Conservation (phyloP, 2,113 vertebrate genomes). For the Chitala chitala region DNA sequence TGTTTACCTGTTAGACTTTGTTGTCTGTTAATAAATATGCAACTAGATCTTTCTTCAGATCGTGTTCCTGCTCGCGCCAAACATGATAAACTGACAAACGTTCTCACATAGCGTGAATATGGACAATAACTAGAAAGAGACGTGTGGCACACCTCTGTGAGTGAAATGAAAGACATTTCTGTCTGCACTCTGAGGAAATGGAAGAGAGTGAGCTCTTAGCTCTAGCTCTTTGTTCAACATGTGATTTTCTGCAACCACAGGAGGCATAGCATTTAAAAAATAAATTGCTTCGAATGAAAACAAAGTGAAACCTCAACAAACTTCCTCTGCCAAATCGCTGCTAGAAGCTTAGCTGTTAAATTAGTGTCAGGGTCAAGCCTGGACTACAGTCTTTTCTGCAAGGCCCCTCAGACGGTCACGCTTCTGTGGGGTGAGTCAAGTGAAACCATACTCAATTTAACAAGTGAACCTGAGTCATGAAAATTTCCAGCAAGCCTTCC, state of each 20-base stretch:
- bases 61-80: no score
- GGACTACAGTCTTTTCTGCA: conserved; percentile 48
- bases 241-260: neutral
- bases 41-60: no score
- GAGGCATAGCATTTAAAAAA: neutral
- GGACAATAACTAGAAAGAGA: no score
- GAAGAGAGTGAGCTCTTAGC: no score
- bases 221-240: conserved; percentile 23
- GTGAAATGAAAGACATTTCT: no score
- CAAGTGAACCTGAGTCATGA: conserved; percentile 45
- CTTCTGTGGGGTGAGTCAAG: conserved; percentile 58
- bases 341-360: conserved; percentile 49
- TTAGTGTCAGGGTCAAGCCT: conserved; percentile 57
- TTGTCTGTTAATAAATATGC: no score
- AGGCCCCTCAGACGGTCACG: conserved; percentile 48
- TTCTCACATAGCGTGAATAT: no score
- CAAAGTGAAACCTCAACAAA: conserved; percentile 50
- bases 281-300: conserved; percentile 29
- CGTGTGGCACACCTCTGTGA: no score
- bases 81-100: no score
- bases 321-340: conserved; percentile 39
- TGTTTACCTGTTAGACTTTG: no score
- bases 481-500: conserved; percentile 51
- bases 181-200: no score
- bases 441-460: conserved; percentile 55